These are phyloP conservation scores for Papilio machaon DNA, from an alignment of 1,140 invertebrate species.

Conservation along the genomic window DNA sequence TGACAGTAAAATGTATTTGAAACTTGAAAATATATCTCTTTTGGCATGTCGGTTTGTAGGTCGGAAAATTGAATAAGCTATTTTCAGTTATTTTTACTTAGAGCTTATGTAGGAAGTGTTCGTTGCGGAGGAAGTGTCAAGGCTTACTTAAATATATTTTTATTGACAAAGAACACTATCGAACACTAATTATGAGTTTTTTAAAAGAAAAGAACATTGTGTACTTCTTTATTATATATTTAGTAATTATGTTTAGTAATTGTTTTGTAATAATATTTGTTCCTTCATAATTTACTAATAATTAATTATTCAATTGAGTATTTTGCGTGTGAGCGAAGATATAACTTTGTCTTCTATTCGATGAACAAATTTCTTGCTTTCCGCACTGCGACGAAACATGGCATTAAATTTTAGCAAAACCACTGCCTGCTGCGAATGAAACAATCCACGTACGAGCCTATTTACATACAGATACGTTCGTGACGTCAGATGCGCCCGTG, in stretches of 20 bases:
- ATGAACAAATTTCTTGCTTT: slow-evolving; percentile 44
- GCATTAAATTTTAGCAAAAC: slow-evolving; percentile 71
- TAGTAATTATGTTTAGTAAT: too few species aligned
- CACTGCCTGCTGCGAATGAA: slow-evolving; percentile 57
- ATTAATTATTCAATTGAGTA: background rate
- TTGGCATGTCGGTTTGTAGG: too few species aligned
- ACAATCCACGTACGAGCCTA: slow-evolving; percentile 55
- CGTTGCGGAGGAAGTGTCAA: background rate
- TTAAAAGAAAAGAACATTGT: too few species aligned
- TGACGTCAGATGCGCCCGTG: slow-evolving; percentile 55
- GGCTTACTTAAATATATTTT: too few species aligned
- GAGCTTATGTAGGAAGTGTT: background rate
- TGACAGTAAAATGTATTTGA: too few species aligned
- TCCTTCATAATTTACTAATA: background rate
- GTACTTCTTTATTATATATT: too few species aligned
- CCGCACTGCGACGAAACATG: slow-evolving; percentile 67
- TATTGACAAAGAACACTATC: background rate
- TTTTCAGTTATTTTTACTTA: background rate
- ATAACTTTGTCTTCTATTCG: slow-evolving; percentile 21
- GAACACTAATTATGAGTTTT: too few species aligned
- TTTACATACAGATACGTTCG: slow-evolving; percentile 53
- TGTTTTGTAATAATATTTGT: too few species aligned
- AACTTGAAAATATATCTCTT: background rate
- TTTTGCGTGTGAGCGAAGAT: background rate
- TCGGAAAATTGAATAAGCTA: background rate